Percentiles rank a stretch among this genome's conserved stretches.
Conservation (phyloP, 2,113 vertebrate genomes). For the Otolemur garnettii region DNA sequence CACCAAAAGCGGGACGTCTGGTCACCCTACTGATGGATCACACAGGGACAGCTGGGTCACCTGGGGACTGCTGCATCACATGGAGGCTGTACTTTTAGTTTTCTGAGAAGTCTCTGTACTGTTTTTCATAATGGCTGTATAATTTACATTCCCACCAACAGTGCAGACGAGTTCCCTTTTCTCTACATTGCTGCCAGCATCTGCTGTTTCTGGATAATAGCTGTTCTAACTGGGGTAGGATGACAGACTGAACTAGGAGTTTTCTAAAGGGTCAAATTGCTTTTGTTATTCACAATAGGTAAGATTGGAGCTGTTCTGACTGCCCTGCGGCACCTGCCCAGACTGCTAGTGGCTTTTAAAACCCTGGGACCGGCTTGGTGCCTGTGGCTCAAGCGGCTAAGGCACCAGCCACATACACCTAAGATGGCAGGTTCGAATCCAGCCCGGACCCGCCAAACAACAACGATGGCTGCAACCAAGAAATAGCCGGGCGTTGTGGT, state of each 20-base stretch:
- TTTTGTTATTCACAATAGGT: neutral
- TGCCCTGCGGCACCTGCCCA: neutral
- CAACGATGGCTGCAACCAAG: no score
- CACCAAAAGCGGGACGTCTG: no score
- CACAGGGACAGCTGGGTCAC: no score
- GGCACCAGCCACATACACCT: no score
- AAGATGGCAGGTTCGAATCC: no score
- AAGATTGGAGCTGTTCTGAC: neutral
- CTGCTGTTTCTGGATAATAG: neutral
- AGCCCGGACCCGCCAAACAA: no score
- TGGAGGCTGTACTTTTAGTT: neutral
- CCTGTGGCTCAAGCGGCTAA: no score
- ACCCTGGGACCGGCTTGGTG: neutral
- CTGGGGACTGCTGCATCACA: neutral
- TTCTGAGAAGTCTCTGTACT: neutral
- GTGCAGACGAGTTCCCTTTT: neutral
- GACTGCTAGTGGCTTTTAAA: neutral
- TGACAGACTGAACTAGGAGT: neutral
- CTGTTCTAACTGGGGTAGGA: neutral
- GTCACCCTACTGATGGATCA: no score
- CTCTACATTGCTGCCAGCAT: neutral
- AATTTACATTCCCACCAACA: neutral
- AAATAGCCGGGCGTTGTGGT: no score
- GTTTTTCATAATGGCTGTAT: neutral
- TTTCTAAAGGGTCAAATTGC: neutral